Conservation (phyloP, 2,888 invertebrate genomes). For the Orgyia antiqua region DNA sequence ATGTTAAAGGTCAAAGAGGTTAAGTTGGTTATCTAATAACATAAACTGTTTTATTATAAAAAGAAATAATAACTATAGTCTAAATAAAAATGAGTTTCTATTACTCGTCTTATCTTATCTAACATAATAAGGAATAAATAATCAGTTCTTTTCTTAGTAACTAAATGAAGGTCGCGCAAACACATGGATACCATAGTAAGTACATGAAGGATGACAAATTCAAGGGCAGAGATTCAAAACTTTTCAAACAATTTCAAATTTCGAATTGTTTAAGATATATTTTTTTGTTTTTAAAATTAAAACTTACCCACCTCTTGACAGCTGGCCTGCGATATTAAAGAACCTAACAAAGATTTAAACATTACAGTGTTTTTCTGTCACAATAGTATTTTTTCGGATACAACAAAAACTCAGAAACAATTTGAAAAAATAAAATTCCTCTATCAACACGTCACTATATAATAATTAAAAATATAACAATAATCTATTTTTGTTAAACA, state of each 20-base stretch:
- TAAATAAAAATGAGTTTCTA: too few species aligned
- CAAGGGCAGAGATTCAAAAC: slow-evolving; percentile 48
- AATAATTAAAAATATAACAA: slow-evolving; percentile 63
- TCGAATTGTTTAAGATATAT: too few species aligned
- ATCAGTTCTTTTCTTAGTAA: too few species aligned
- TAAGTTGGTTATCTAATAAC: slow-evolving; percentile 60
- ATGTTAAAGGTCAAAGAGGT: slow-evolving; percentile 51
- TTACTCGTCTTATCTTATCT: too few species aligned
- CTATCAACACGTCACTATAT: slow-evolving; percentile 59
- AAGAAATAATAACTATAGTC: too few species aligned
- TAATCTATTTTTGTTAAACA: slow-evolving; percentile 71
- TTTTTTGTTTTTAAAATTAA: too few species aligned
- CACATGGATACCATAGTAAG: slow-evolving; percentile 39
- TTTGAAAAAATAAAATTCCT: slow-evolving; percentile 50
- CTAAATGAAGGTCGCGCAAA: slow-evolving; percentile 30
- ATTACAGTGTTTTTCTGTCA: slow-evolving; percentile 75
- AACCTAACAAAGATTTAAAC: slow-evolving; percentile 80
- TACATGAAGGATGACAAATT: slow-evolving; percentile 66
- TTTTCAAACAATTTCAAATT: too few species aligned
- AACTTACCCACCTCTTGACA: slow-evolving; percentile 89
- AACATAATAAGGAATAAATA: too few species aligned
- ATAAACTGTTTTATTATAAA: too few species aligned
- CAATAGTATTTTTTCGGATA: slow-evolving; percentile 42
- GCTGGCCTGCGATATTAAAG: slow-evolving; percentile 81
- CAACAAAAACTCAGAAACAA: slow-evolving; percentile 42